A percentile compares a stretch with the other conserved stretches of the same genome.
These are phyloP conservation scores for Bellardia pandia DNA, from an alignment of 2,888 invertebrate species.

Conservation along the genomic window DNA sequence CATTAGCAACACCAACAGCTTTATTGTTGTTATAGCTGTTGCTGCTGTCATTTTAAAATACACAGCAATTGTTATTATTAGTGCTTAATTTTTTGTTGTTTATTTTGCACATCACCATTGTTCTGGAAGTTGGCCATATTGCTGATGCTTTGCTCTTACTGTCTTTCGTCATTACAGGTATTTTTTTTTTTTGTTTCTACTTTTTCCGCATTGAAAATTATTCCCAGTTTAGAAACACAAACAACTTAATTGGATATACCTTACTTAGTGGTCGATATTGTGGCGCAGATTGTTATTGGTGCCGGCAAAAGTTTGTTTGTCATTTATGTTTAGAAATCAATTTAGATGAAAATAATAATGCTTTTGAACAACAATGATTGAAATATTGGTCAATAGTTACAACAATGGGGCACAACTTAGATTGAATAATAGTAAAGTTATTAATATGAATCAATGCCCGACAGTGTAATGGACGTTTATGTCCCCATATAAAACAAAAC, in stretches of 20 bases:
- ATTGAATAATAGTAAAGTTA: too few relatives aligned
- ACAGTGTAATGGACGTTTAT: too few relatives aligned
- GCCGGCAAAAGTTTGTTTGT: not conserved
- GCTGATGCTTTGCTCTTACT: not conserved
- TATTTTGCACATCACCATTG: not conserved
- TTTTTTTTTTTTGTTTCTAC: not conserved
- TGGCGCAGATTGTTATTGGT: not conserved
- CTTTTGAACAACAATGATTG: not conserved
- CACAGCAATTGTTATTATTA: constrained; percentile 17
- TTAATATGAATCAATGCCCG: too few relatives aligned
- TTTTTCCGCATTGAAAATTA: constrained; percentile 6
- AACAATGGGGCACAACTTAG: too few relatives aligned
- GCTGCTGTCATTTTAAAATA: constrained; percentile 45
- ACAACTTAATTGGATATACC: constrained; percentile 16
- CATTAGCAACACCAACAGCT: constrained; percentile 6
- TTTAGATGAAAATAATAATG: not conserved
- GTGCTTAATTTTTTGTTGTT: not conserved
- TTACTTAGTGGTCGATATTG: constrained; percentile 19
- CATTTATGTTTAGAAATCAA: not conserved
- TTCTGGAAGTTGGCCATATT: constrained; percentile 46
- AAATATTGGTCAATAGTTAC: too few relatives aligned
- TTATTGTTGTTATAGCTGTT: constrained; percentile 36
- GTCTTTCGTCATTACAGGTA: not conserved
- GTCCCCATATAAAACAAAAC: too few relatives aligned
- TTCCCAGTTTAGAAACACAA: not conserved